Evolutionary conservation across 2,797 vertebrate genomes (phyloP).

Genomic region (Pogonophryne albipinna): DNA sequence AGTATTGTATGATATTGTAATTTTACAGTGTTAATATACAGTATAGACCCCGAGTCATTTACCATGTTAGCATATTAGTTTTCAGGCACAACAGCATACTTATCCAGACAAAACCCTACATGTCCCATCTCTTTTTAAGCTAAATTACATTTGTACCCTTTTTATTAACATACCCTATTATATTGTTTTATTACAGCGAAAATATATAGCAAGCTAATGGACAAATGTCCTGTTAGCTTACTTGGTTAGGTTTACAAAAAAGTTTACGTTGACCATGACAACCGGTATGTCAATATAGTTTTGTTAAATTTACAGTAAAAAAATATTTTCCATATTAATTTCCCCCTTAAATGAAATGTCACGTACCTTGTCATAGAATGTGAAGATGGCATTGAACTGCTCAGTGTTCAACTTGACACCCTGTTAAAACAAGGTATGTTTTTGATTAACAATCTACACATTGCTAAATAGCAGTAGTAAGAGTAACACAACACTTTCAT

Average conservation of each 20-base stretch:
- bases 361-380: constrained; percentile 94
- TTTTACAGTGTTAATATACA: not conserved
- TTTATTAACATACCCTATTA: too few relatives aligned
- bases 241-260: too few relatives aligned
- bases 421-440: constrained; percentile 72
- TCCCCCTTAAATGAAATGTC: constrained; percentile 4
- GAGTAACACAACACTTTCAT: not conserved
- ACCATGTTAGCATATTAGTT: not conserved
- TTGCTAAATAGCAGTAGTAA: not conserved
- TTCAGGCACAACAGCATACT: not conserved
- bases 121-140: not conserved
- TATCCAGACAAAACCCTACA: not conserved
- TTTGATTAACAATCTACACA: constrained; percentile 9
- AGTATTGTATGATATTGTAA: too few relatives aligned
- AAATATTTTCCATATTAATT: too few relatives aligned
- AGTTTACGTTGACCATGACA: too few relatives aligned
- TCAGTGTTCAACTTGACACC: constrained; percentile 90
- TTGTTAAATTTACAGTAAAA: too few relatives aligned
- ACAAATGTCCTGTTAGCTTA: too few relatives aligned
- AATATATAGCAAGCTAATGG: too few relatives aligned
- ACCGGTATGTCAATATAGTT: too few relatives aligned
- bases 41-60: not conserved
- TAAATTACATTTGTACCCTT: not conserved
- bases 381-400: constrained; percentile 94
- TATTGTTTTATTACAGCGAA: too few relatives aligned